Conservation (phyloP, 2,888 invertebrate genomes). For the Hedychridium roseum region DNA sequence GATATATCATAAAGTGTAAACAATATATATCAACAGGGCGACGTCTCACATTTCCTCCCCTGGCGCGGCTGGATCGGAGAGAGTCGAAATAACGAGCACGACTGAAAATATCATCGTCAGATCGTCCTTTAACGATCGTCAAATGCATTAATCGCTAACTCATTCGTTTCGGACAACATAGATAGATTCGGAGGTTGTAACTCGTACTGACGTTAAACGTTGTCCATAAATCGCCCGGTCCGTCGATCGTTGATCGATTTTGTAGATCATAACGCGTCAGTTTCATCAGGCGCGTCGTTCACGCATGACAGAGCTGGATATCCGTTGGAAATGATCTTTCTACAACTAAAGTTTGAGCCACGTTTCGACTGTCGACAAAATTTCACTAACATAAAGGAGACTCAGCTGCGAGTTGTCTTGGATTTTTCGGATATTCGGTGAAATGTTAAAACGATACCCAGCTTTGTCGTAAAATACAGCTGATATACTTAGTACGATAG, state of each 20-base stretch:
- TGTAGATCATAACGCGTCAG: background rate
- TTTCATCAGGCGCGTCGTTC: too few species aligned
- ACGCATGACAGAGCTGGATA: too few species aligned
- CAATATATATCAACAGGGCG: conserved; percentile 59
- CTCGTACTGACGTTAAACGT: too few species aligned
- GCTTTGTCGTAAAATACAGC: conserved; percentile 19
- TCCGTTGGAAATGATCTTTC: too few species aligned
- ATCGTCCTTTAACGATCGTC: conserved; percentile 23
- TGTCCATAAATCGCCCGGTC: conserved; percentile 27
- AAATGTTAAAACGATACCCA: too few species aligned
- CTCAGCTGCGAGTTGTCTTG: too few species aligned
- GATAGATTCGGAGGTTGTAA: conserved; percentile 28
- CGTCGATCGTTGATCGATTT: conserved; percentile 42
- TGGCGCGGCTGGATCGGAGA: conserved; percentile 18
- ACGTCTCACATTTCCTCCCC: conserved; percentile 26
- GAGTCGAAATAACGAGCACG: conserved; percentile 33
- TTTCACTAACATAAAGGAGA: too few species aligned
- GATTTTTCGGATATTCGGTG: too few species aligned
- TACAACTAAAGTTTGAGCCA: too few species aligned
- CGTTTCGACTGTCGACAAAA: too few species aligned
- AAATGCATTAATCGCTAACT: conserved; percentile 22
- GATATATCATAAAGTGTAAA: conserved; percentile 54
- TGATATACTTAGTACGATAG: conserved; percentile 28
- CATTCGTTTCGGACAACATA: conserved; percentile 37
- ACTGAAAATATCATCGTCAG: conserved; percentile 33